Base-by-base conservation (phyloP, 23 tunicate species). In the Corella eumyota region DNA sequence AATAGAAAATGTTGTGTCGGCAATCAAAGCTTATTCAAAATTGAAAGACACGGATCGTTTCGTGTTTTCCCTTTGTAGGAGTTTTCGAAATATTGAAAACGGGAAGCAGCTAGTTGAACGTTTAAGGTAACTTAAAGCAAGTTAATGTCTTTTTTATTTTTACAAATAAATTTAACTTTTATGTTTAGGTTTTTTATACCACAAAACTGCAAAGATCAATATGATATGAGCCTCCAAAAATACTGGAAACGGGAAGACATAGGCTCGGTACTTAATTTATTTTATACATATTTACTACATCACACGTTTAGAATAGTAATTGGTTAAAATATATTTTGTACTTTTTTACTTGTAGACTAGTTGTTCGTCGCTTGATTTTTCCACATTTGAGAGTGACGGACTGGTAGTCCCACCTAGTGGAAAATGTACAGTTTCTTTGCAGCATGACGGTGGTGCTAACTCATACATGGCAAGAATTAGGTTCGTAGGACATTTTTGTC, bases 391-490 rank as follows among this genome's bases (percentile, higher is more conserved):
- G n/a, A n/a, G n/a, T n/a, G n/a, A n/a, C n/a, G n/a, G n/a, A n/a
- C n/a, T 67, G 28, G 23, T 47, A 20, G n/a, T 58, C 44, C 67
- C 64, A 71, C 67, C 67, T 60, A 60, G 25, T 50, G 77, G 77
- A 60, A 15, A 27, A 3, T 27, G 66, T 2, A 29, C 60, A 24
- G 64, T 67, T 59, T 38, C 60, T 45, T 58, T 71, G 30, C 77
- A 71, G 28, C 53, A 45, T 25, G 77, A 71, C 32, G 30, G 47
- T 22, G 77, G 71, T 24, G 25, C 44, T 19, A 60, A 71, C 1
- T 30, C 45, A n/a, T 71, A 56, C 58, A 59, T 71, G 44, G 77
- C 64, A 32, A 56, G 67, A 2, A 22, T 71, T 6, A 71, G 77
- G 77, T n/a, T n/a, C n/a, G n/a, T n/a, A n/a, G n/a, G n/a, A n/a